These are phyloP conservation scores for Cataglyphis cursor DNA, from an alignment of 2,888 invertebrate species.

Conservation along the genomic window DNA sequence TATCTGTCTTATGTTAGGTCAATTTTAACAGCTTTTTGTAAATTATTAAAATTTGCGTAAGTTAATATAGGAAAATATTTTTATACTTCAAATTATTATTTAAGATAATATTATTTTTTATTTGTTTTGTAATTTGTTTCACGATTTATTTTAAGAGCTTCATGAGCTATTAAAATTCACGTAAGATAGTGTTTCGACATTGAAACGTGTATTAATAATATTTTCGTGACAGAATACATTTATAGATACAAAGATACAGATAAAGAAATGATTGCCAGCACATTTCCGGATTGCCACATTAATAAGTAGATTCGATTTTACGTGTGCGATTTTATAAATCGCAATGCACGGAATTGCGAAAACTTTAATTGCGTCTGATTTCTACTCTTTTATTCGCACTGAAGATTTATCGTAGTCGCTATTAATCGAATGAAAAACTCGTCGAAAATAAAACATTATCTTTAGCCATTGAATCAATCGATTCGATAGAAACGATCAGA, in stretches of 20 bases:
- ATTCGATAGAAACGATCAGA: slow-evolving; percentile 60
- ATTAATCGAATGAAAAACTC: slow-evolving; percentile 59
- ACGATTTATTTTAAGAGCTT: neutral
- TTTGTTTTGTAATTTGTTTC: neutral
- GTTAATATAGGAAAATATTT: neutral
- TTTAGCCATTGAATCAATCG: slow-evolving; percentile 56
- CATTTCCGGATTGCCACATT: neutral
- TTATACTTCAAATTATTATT: neutral
- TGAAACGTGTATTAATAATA: neutral
- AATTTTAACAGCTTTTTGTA: neutral
- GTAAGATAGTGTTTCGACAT: neutral
- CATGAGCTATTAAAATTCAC: neutral
- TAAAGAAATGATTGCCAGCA: neutral
- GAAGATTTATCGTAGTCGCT: neutral
- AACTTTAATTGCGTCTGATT: neutral
- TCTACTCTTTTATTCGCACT: neutral
- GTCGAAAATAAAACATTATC: slow-evolving; percentile 67
- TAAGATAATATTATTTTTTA: neutral
- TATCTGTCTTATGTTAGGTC: neutral
- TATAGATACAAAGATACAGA: neutral
- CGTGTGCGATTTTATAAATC: neutral
- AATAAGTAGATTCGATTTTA: neutral
- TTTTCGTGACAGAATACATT: neutral
- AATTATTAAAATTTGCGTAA: neutral
- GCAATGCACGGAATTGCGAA: neutral